Conservation (phyloP, 2,888 invertebrate species). For the Scrobipalpa costella region DNA sequence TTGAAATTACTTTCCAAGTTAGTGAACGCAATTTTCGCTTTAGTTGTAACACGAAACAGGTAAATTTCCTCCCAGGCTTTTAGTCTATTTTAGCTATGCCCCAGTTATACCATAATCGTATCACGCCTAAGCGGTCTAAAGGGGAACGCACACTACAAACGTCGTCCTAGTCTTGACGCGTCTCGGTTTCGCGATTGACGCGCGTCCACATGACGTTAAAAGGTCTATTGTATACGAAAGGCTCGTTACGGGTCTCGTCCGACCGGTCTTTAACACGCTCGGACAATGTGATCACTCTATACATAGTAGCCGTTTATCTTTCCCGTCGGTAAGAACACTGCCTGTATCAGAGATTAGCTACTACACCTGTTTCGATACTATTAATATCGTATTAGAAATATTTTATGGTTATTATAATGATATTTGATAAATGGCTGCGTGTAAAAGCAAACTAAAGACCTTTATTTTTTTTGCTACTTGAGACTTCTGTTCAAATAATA, state of each 20-base stretch:
- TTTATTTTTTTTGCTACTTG: background rate
- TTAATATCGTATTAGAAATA: conserved; percentile 31
- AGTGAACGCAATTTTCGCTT: background rate
- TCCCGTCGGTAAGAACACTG: conserved; percentile 43
- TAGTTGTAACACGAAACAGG: background rate
- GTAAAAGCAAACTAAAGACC: background rate
- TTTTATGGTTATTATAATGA: conserved; percentile 20
- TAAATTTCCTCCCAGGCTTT: conserved; percentile 13
- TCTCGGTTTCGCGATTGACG: conserved; percentile 67
- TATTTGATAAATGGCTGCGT: conserved; percentile 17
- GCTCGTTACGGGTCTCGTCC: conserved; percentile 71
- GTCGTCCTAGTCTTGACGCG: conserved; percentile 45
- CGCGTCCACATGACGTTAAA: conserved; percentile 76
- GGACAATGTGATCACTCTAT: conserved; percentile 77
- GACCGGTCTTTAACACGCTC: conserved; percentile 78
- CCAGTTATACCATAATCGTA: conserved; percentile 31
- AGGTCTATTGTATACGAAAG: conserved; percentile 80
- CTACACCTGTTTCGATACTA: conserved; percentile 45
- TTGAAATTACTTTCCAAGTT: background rate
- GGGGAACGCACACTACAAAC: conserved; percentile 56
- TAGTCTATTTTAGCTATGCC: conserved; percentile 25
- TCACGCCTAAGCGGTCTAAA: conserved; percentile 55
- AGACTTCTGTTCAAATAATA: background rate
- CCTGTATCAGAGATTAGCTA: conserved; percentile 46
- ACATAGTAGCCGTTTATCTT: conserved; percentile 67